A percentile compares a stretch with the other conserved stretches of the same genome.
These are phyloP conservation scores for Lissocephala sabroskyi DNA, from an alignment of 2,888 invertebrate species.

Conservation along the genomic window DNA sequence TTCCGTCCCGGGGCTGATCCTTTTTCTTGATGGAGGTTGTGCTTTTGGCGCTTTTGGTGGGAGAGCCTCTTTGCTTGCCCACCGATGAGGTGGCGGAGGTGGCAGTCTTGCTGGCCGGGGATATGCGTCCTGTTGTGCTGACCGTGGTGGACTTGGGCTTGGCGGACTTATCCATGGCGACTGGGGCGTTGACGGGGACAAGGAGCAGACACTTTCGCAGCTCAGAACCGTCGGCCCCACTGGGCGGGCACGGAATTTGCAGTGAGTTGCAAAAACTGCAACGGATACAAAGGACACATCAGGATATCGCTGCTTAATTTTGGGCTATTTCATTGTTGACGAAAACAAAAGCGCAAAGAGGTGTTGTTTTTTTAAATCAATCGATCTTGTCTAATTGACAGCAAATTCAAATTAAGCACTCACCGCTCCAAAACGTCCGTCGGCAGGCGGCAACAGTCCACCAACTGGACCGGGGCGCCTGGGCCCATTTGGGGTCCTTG, in stretches of 20 bases:
- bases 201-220: neutral
- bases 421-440: conserved; percentile 34
- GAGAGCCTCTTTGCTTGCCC: too few relatives aligned
- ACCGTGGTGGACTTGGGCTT: neutral
- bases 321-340: neutral
- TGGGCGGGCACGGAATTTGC: conserved; percentile 20
- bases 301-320: neutral
- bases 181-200: neutral
- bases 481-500: too few relatives aligned
- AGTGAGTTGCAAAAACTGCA: conserved; percentile 33
- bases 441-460: conserved; percentile 1
- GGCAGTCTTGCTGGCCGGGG: too few relatives aligned
- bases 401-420: conserved; percentile 26
- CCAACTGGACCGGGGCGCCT: too few relatives aligned
- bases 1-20: too few relatives aligned
- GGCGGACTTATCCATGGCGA: neutral
- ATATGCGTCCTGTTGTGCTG: conserved; percentile 7
- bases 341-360: neutral
- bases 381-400: conserved; percentile 19
- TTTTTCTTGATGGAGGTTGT: too few relatives aligned
- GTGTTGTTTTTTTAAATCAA: neutral
- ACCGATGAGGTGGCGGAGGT: too few relatives aligned
- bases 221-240: conserved; percentile 12
- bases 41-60: too few relatives aligned
- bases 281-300: conserved; percentile 3